Evolutionary conservation across 1,140 invertebrate species (phyloP), one percentile per base, ranked within the genome.

Genomic region (Holcopasites calliopsidis): DNA sequence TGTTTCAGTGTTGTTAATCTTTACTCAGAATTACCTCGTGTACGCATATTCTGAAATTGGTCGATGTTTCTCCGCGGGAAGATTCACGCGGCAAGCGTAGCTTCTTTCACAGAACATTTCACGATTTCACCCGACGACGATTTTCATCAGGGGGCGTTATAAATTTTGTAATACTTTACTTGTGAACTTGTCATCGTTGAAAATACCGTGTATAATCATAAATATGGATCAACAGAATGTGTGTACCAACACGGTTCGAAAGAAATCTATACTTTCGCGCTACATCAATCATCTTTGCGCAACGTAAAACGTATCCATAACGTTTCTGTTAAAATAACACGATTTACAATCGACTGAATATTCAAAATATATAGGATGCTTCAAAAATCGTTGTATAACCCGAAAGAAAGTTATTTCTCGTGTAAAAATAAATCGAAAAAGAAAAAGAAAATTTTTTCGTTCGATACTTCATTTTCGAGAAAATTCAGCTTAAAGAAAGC

Each of bases 181-280:
- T 47, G 7, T 7, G 26, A 28, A 38, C 42, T 68, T 70, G 74
- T 70, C 74, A 65, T 33, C 58, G 47, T 26, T 28, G 57, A 73
- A 77, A 73, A 50, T 40, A 42, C 42, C 70, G 76, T 58, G 60
- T 38, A 73, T 38, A 73, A 73, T 73, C 76, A 47, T 75, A 69
- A 75, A 69, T 58, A 75, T 69, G 40, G 60, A 58, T 64, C 60
- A 16, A n/a, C 26, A 6, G 42, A 35, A 73, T 62, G 55, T 42
- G 50, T 13, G 44, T 77, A 64, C 35, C 52, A 4, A 26, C 0
- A 1, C 11, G 2, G 23, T 2, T 18, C 42, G 16, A 44, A 65
- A 73, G 75, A 44, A 64, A 77, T 62, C 33, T 75, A 72, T 77
- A n/a, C 75, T 44, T 76, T 77, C 52, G 44, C 58, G 70, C 58